Evolutionary conservation across 2,113 vertebrate genomes (phyloP).

Genomic region (Epinephelus fuscoguttatus): DNA sequence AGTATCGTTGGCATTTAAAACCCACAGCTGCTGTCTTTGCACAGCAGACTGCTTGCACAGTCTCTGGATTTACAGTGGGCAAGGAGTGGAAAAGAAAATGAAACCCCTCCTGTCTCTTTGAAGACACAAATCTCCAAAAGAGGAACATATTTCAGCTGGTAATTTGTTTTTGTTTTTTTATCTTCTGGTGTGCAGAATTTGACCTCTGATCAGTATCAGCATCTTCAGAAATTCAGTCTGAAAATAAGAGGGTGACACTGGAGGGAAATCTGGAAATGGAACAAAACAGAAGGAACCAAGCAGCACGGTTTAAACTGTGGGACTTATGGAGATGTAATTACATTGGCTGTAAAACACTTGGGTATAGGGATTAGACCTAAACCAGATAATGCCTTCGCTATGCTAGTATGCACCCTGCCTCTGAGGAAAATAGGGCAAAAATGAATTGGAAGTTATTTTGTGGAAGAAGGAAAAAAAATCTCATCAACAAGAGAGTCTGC

Average conservation of each 20-base stretch:
- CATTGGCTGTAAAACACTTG: slow-evolving; percentile 77
- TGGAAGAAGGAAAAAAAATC: slow-evolving; percentile 30
- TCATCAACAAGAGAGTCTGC: slow-evolving; percentile 50
- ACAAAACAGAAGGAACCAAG: slow-evolving; percentile 40
- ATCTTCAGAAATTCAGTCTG: slow-evolving; percentile 17
- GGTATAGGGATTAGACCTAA: slow-evolving; percentile 77
- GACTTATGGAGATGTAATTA: slow-evolving; percentile 79
- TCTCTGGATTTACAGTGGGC: slow-evolving; percentile 15
- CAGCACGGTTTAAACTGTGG: slow-evolving; percentile 55
- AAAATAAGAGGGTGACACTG: slow-evolving; percentile 26
- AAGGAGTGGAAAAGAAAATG: slow-evolving; percentile 3
- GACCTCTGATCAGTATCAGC: slow-evolving; percentile 47
- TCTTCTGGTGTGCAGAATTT: slow-evolving; percentile 11
- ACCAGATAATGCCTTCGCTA: slow-evolving; percentile 73
- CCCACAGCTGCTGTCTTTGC: slow-evolving; percentile 30
- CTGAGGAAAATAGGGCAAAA: slow-evolving; percentile 72
- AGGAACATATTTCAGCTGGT: background rate
- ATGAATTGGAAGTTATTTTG: slow-evolving; percentile 68
- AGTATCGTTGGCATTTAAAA: slow-evolving; percentile 35
- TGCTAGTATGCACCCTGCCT: slow-evolving; percentile 49
- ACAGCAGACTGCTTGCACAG: slow-evolving; percentile 14
- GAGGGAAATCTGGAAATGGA: slow-evolving; percentile 36
- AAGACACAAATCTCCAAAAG: background rate
- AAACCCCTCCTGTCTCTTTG: background rate
- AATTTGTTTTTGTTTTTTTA: slow-evolving; percentile 12